These are phyloP conservation scores for Maccullochella peelii DNA, from an alignment of 2,113 vertebrate genomes.

Conservation along the genomic window DNA sequence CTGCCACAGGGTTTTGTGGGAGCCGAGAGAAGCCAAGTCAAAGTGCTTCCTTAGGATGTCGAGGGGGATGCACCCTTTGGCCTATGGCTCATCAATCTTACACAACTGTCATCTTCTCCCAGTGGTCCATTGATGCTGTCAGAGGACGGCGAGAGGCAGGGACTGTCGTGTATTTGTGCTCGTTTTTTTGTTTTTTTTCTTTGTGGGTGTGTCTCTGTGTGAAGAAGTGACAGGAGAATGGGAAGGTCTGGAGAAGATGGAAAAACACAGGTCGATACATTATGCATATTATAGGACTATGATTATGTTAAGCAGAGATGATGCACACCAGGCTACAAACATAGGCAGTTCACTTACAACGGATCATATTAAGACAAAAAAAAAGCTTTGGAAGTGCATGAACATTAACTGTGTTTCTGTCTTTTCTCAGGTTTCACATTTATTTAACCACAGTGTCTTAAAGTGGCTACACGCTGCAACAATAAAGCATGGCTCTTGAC, in stretches of 20 bases:
- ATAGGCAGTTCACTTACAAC: too few species aligned
- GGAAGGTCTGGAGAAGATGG: slow-evolving; percentile 10
- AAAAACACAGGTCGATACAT: neutral
- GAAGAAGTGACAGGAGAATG: neutral
- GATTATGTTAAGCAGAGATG: too few species aligned
- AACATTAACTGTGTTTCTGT: too few species aligned
- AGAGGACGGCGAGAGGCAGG: slow-evolving; percentile 30
- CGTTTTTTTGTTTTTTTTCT: slow-evolving; percentile 19
- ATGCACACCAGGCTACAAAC: too few species aligned
- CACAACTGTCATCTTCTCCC: slow-evolving; percentile 69
- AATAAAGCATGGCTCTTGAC: slow-evolving; percentile 23
- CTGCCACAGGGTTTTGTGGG: slow-evolving; percentile 76
- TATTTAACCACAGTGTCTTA: too few species aligned
- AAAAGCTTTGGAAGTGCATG: too few species aligned
- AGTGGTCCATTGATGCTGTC: slow-evolving; percentile 59
- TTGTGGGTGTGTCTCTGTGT: neutral
- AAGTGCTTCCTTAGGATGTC: slow-evolving; percentile 79
- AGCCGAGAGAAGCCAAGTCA: slow-evolving; percentile 62
- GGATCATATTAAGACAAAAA: too few species aligned
- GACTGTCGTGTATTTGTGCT: slow-evolving; percentile 16
- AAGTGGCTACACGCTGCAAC: neutral
- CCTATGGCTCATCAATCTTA: slow-evolving; percentile 79
- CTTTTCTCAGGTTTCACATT: too few species aligned
- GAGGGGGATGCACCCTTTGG: slow-evolving; percentile 76
- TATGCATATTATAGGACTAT: neutral